Evolutionary conservation across 2,888 invertebrate species (phyloP).

Genomic region (Lithosia quadra): DNA sequence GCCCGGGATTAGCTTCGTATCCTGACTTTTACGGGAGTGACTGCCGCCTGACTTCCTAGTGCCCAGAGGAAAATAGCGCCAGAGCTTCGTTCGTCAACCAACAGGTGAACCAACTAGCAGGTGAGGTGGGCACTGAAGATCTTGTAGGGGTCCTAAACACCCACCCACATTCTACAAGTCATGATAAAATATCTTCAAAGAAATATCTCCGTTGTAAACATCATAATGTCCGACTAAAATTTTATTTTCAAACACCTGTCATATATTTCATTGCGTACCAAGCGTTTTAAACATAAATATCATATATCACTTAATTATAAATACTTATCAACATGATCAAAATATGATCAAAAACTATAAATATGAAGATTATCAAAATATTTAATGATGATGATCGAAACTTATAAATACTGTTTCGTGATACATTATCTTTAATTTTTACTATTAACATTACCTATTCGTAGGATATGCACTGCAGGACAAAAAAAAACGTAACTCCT

Average conservation of each 20-base stretch:
- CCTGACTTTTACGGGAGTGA: neutral
- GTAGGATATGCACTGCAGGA: constrained; percentile 53
- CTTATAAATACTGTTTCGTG: constrained; percentile 50
- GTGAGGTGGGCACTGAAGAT: neutral
- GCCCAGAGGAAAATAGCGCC: too few species aligned
- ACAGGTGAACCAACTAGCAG: neutral
- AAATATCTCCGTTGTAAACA: neutral
- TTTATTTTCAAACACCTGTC: constrained; percentile 16
- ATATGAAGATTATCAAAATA: constrained; percentile 47
- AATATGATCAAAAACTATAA: constrained; percentile 35
- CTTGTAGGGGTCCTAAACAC: neutral
- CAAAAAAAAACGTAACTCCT: constrained; percentile 13
- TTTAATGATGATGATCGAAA: constrained; percentile 47
- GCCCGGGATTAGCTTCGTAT: too few species aligned
- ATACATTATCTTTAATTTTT: constrained; percentile 57
- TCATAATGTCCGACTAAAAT: constrained; percentile 19
- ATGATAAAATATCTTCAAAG: neutral
- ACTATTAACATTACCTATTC: constrained; percentile 45
- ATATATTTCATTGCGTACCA: constrained; percentile 23
- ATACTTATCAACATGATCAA: constrained; percentile 25
- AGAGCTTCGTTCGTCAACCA: too few species aligned
- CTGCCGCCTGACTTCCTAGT: neutral
- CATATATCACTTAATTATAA: constrained; percentile 52
- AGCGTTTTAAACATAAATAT: constrained; percentile 40
- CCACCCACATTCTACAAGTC: neutral